Conservation (phyloP, 2,888 invertebrate genomes). For the Agrypnus murinus region DNA sequence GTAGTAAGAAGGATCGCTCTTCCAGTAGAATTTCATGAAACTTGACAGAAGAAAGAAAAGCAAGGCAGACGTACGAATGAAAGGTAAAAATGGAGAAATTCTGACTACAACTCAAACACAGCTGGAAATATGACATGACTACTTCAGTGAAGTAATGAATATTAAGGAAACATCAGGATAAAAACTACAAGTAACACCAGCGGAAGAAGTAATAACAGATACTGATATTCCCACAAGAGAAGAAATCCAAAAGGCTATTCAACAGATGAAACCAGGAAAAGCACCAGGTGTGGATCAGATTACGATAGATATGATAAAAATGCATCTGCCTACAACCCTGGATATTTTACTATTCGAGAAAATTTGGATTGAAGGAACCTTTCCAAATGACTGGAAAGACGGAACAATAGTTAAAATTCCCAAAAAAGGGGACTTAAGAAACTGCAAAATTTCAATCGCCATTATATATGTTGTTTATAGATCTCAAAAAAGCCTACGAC, state of each 20-base stretch:
- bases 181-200: slow-evolving; percentile 1
- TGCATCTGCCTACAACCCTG: background rate
- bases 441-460: too few relatives aligned
- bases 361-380: background rate
- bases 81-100: background rate
- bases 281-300: slow-evolving; percentile 6
- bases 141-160: background rate
- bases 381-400: background rate
- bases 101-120: slow-evolving; percentile 11
- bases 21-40: too few relatives aligned
- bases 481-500: too few relatives aligned
- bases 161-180: background rate
- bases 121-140: slow-evolving; percentile 3
- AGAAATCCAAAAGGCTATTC: slow-evolving; percentile 13
- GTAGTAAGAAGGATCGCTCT: too few relatives aligned
- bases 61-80: background rate
- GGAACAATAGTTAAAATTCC: background rate
- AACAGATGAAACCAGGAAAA: slow-evolving; percentile 4
- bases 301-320: slow-evolving; percentile 9
- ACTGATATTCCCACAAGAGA: background rate
- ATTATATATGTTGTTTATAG: too few relatives aligned
- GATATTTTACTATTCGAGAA: slow-evolving; percentile 4
- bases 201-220: background rate
- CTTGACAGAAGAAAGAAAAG: too few relatives aligned
- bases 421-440: slow-evolving; percentile 1